Evolutionary conservation across 2,888 invertebrate species (phyloP).

Genomic region (Lamproptera curius): DNA sequence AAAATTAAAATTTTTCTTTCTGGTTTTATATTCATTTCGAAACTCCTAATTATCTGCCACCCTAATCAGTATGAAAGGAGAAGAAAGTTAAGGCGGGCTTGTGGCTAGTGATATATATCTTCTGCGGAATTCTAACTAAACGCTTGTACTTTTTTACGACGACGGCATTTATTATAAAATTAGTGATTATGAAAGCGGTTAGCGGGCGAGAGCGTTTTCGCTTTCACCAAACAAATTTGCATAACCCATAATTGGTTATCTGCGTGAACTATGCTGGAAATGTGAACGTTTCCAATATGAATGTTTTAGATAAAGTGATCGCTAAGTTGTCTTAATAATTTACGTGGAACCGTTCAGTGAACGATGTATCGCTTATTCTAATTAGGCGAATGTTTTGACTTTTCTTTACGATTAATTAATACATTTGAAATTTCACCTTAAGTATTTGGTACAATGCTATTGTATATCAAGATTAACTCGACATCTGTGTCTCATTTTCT

Average conservation of each 20-base stretch:
- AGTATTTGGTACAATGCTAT: not conserved
- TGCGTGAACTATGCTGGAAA: conserved; percentile 16
- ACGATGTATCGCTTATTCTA: not conserved
- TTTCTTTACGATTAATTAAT: not conserved
- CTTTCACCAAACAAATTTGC: conserved; percentile 23
- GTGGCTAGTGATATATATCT: too few relatives aligned
- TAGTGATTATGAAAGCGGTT: conserved; percentile 20
- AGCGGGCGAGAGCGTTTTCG: conserved; percentile 23
- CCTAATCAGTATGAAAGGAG: too few relatives aligned
- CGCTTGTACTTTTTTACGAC: not conserved
- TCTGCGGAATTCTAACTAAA: conserved; percentile 2
- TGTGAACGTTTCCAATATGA: not conserved
- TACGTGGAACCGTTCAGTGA: not conserved
- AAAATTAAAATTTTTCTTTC: too few relatives aligned
- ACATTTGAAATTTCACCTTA: not conserved
- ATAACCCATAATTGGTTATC: conserved; percentile 19
- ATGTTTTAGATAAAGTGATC: conserved; percentile 3
- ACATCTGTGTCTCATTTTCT: too few relatives aligned
- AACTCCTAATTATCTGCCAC: too few relatives aligned
- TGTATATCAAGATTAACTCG: too few relatives aligned
- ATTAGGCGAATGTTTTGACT: not conserved
- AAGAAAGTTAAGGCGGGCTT: too few relatives aligned
- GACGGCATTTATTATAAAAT: conserved; percentile 7
- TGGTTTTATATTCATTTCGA: too few relatives aligned
- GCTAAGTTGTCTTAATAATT: not conserved